Percentiles rank a stretch among this genome's conserved stretches.
phyloP scores from a whole-genome alignment of 2,888 invertebrate genomes.

The Physocephala rufipes region DNA sequence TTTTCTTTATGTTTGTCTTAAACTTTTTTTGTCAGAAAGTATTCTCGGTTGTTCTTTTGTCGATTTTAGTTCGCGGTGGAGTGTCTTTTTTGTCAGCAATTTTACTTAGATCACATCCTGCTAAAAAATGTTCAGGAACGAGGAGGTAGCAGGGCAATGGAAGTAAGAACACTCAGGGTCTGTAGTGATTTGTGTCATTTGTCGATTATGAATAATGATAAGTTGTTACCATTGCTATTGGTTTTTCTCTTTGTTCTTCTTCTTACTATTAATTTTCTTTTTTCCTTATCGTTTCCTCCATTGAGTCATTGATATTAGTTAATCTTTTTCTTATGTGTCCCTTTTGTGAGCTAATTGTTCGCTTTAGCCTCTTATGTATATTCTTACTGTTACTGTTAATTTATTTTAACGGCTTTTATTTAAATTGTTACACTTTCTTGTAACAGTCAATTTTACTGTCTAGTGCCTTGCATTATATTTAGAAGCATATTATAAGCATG shows the following conservation, averaged over 20 bases:
- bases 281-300: slow-evolving; percentile 7
- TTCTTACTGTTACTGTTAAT: neutral
- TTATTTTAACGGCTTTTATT: neutral
- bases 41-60: neutral
- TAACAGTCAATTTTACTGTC: neutral
- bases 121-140: slow-evolving; percentile 18
- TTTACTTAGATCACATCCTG: too few relatives aligned
- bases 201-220: slow-evolving; percentile 28
- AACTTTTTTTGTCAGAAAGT: slow-evolving; percentile 14
- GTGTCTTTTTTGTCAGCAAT: too few relatives aligned
- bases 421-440: neutral
- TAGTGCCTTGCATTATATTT: slow-evolving; percentile 12
- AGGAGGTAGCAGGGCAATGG: neutral
- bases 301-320: slow-evolving; percentile 12
- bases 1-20: slow-evolving; percentile 31
- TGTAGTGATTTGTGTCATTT: slow-evolving; percentile 30
- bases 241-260: slow-evolving; percentile 1
- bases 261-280: neutral
- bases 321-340: slow-evolving; percentile 7
- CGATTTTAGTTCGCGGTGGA: slow-evolving; percentile 12
- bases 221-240: slow-evolving; percentile 1
- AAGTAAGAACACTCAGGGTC: neutral
- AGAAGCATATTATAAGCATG: slow-evolving; percentile 32
- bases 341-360: slow-evolving; percentile 4
- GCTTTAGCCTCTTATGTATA: slow-evolving; percentile 4